A percentile compares a stretch with the other conserved stretches of the same genome.
phyloP scores from a whole-genome alignment of 2,113 vertebrate species.

The Suncus etruscus region DNA sequence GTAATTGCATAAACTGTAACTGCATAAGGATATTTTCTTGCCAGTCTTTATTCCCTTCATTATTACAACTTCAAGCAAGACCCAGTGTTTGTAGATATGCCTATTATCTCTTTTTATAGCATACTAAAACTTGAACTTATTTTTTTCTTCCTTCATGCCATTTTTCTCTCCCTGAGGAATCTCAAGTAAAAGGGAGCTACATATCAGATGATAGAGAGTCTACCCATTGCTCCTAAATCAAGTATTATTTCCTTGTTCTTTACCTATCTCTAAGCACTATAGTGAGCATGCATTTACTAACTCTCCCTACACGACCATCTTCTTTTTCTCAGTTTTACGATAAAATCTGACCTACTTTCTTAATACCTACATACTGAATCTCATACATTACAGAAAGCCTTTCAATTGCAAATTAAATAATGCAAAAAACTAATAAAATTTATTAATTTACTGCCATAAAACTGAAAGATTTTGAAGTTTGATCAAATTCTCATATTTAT shows the following conservation, averaged over 20 bases:
- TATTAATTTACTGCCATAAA: conserved; percentile 46
- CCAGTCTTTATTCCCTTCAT: neutral
- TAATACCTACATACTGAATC: neutral
- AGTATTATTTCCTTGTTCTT: neutral
- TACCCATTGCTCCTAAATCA: too few relatives aligned
- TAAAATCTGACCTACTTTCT: neutral
- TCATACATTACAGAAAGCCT: neutral
- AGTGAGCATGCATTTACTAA: neutral
- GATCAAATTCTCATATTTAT: conserved; percentile 5
- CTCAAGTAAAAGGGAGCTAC: neutral
- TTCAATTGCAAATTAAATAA: conserved; percentile 7
- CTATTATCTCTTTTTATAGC: neutral
- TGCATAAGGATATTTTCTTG: neutral
- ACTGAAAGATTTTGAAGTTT: conserved; percentile 20
- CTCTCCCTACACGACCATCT: neutral
- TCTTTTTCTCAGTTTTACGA: neutral
- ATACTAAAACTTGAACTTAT: neutral
- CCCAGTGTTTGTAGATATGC: neutral
- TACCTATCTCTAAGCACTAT: neutral
- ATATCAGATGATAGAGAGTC: neutral
- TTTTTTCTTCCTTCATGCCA: neutral
- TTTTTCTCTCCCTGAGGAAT: neutral
- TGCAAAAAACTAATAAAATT: neutral
- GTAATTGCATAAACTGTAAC: neutral
- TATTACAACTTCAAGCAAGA: neutral